These are phyloP conservation scores for Platanista minor DNA, from an alignment of 2,113 vertebrate species.

Conservation along the genomic window DNA sequence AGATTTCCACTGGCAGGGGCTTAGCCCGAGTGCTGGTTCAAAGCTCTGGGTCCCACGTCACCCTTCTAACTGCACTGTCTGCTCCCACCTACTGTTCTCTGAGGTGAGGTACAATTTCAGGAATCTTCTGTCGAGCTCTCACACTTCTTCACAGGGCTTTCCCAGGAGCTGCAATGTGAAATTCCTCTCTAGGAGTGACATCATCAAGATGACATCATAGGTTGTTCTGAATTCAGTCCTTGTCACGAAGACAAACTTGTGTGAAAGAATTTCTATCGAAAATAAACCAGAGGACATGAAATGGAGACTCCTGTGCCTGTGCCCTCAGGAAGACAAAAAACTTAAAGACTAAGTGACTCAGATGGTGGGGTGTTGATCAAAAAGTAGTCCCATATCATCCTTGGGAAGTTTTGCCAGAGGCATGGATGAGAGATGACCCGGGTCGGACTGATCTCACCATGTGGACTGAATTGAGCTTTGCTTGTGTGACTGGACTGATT, in stretches of 20 bases:
- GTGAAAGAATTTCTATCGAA: not conserved
- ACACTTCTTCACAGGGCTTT: not conserved
- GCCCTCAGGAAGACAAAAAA: not conserved
- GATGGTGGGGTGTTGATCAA: rapidly evolving
- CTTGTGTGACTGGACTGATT: not conserved
- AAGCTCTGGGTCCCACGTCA: not conserved
- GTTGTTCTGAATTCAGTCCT: not conserved
- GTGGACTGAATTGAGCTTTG: not conserved
- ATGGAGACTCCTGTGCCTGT: not conserved
- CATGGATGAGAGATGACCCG: not conserved
- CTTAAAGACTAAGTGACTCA: not conserved
- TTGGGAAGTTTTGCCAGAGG: not conserved
- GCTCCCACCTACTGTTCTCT: not conserved
- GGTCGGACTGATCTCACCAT: not conserved
- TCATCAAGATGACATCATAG: not conserved
- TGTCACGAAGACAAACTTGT: not conserved
- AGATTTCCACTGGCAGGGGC: not conserved
- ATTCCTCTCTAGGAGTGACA: not conserved
- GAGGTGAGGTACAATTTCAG: not conserved
- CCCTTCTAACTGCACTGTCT: not conserved
- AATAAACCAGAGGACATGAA: not conserved
- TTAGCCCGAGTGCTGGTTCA: not conserved
- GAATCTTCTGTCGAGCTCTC: not conserved
- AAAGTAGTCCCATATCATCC: not conserved
- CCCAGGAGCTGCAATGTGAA: not conserved